Base-by-base conservation (phyloP, 2,888 invertebrate species). In the Amaurobius ferox region DNA sequence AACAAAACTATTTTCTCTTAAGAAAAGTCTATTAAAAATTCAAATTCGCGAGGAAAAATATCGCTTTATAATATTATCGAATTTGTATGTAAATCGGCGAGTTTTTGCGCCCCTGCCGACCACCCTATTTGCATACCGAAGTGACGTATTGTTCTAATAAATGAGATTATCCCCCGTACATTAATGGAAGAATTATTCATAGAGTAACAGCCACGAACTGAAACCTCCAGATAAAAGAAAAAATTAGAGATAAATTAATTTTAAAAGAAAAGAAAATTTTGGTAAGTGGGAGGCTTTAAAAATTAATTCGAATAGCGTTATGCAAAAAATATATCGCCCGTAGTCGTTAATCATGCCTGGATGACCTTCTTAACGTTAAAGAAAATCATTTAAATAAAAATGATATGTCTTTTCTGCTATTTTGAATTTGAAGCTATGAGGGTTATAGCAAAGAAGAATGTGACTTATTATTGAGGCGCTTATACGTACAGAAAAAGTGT, bases 111-210 rank as follows among this genome's bases (percentile, higher is more conserved):
- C 71, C 66, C 71, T 77, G 71, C 83, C 71, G 67, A 71, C 44
- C 2, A 19, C 32, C 67, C 32, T 61, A 83, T 83, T 83, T 83
- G 77, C 83, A 83, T 83, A 77, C 62, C 40, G 64, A 44, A 83
- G 83, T 83, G 83, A 83, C 83, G 83, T 83, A 83, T 83, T 83
- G 83, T 83, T 83, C 77, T 83, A 83, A 83, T 83, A 83, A 77
- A 83, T 83, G 83, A 83, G 83, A 83, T 83, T 83, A 83, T 76
- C 32, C 71, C 70, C 55, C 29, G 16, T 62, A 64, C 71, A 70
- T 76, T 83, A 83, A 83, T 83, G 83, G 77, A 26, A 29, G 83
- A 83, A 83, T 83, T 83, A 83, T 83, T 83, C 83, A 83, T 83
- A 62, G 55, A 44, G 73, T 62, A 62, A 76, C 80, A 81, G 81